Evolutionary conservation across 1,140 invertebrate genomes (phyloP), one percentile per base, ranked within the genome.

Genomic region (Lordiphosa mommai): DNA sequence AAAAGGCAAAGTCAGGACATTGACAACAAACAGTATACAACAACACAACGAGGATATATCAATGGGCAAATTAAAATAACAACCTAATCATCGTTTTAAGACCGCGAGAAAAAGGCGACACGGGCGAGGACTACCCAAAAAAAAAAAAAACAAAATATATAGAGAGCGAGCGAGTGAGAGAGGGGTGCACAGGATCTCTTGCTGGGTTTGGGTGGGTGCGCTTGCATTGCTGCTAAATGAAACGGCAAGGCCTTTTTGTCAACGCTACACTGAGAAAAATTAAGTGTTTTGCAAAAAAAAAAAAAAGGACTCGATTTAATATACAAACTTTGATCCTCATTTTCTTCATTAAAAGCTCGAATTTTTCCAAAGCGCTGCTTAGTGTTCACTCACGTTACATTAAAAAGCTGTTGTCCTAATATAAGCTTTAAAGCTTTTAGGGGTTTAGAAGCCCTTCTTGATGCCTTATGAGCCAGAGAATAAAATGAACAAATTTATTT

Each of bases 61-160:
- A 88, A 88, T 88, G 87, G 85, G 87, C 86, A 88, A 88, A 88
- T 88, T 88, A 88, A 88, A 88, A 88, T 88, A 88, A 88, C 87
- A 88, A 88, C 87, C 87, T 88, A 88, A 88, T 88, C 87, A 88
- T 88, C 87, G 87, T 88, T 88, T 88, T 88, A 88, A 88, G 86
- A 88, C 86, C 86, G 70, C 79, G 77, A 84, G 79, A 69, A 84
- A 84, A 84, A 84, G 77, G 67, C 77, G 77, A 64, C 77, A 77
- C 63, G 59, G 30, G 46, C 20, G 20, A 23, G 20, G 20, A 58
- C 16, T 37, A 40, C 34, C n/a, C 3, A 23, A 0, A 23, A n/a
- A n/a, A n/a, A n/a, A n/a, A n/a, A n/a, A n/a, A n/a, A n/a, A n/a
- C n/a, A n/a, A n/a, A n/a, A n/a, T n/a, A n/a, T n/a, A n/a, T n/a